Evolutionary conservation across 1,140 invertebrate genomes (phyloP).

Genomic region (Campodea augens): DNA sequence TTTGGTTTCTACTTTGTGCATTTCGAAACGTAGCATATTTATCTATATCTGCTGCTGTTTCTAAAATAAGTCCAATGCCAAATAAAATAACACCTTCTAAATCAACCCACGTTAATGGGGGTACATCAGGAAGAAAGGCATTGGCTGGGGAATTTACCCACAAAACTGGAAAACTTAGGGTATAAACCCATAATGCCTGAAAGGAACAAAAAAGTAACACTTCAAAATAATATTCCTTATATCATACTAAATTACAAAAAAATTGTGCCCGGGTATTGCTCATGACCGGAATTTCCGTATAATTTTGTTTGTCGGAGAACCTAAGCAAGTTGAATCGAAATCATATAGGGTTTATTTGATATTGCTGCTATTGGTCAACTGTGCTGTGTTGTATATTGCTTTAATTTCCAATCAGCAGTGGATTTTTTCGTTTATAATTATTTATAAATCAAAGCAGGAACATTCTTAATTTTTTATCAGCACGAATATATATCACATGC

Average conservation of each 20-base stretch:
- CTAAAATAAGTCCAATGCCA: conserved; percentile 57
- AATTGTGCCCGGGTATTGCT: too few relatives aligned
- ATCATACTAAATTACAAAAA: too few relatives aligned
- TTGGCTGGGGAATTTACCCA: conserved; percentile 75
- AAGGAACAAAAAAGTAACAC: conserved; percentile 12
- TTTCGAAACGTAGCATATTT: conserved; percentile 78
- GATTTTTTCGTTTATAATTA: too few relatives aligned
- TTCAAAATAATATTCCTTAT: conserved; percentile 6
- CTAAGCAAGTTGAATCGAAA: too few relatives aligned
- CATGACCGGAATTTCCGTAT: too few relatives aligned
- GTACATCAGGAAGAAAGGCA: conserved; percentile 30
- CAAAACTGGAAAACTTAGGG: conserved; percentile 76
- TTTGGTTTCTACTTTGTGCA: conserved; percentile 64
- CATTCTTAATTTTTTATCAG: too few relatives aligned
- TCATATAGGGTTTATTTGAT: too few relatives aligned
- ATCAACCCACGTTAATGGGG: conserved; percentile 64
- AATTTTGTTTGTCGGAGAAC: too few relatives aligned
- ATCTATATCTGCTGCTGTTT: conserved; percentile 76
- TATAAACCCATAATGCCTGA: conserved; percentile 82
- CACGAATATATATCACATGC: too few relatives aligned
- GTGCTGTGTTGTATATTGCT: background rate
- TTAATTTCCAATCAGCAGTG: too few relatives aligned
- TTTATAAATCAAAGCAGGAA: too few relatives aligned
- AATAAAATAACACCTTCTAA: conserved; percentile 68
- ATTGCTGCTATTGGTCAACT: too few relatives aligned